Conservation (phyloP, 2,888 invertebrate species). For the Charanyca ferruginea region DNA sequence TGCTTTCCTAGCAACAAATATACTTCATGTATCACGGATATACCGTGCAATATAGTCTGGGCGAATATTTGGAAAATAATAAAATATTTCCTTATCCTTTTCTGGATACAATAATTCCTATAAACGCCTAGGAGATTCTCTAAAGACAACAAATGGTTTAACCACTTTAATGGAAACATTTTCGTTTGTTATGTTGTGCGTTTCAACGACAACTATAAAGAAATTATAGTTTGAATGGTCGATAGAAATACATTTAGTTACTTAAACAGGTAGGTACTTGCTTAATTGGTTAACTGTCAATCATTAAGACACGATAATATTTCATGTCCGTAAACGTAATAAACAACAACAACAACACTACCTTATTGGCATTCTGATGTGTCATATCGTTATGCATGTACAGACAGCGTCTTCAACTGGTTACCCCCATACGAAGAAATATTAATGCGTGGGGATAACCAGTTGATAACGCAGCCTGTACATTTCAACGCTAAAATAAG, state of each 20-base stretch:
- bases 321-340: background rate
- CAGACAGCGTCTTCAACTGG: no score
- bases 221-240: background rate
- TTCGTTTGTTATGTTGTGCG: background rate
- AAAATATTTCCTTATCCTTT: background rate
- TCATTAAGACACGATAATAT: background rate
- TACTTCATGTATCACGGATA: background rate
- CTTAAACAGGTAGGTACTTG: background rate
- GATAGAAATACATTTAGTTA: background rate
- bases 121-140: background rate
- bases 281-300: background rate
- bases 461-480: no score
- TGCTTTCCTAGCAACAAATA: background rate
- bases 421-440: no score
- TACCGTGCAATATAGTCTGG: background rate
- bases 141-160: background rate
- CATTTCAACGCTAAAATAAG: no score
- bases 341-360: no score
- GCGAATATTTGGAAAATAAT: slow-evolving; percentile 7
- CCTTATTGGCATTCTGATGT: no score
- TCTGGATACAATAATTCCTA: background rate
- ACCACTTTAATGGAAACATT: slow-evolving; percentile 3
- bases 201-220: background rate
- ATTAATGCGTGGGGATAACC: no score
- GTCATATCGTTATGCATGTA: no score